Evolutionary conservation across 2,888 invertebrate genomes (phyloP).

Genomic region (Sesamia inferens): DNA sequence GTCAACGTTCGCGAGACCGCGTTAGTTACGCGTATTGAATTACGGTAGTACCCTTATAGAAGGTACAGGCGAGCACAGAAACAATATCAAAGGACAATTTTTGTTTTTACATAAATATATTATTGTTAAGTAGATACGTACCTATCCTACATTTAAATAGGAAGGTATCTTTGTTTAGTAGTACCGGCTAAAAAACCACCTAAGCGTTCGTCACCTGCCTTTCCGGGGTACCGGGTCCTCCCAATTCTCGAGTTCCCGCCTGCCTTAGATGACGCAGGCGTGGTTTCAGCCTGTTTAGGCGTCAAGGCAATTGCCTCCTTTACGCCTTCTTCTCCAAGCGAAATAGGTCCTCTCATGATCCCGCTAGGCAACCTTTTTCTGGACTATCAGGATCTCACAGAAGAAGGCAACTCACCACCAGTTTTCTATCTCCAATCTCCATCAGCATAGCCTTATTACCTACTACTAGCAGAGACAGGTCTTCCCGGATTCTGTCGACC

Average conservation of each 20-base stretch:
- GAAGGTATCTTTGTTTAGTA: neutral
- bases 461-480: neutral
- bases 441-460: neutral
- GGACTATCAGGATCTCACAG: too few species aligned
- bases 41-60: slow-evolving; percentile 59
- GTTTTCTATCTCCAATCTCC: too few species aligned
- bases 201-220: neutral
- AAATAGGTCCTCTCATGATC: too few species aligned
- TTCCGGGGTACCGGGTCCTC: too few species aligned
- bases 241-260: too few species aligned
- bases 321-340: too few species aligned
- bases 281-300: too few species aligned
- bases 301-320: too few species aligned
- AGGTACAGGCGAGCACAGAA: slow-evolving; percentile 59
- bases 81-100: neutral
- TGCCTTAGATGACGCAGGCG: too few species aligned
- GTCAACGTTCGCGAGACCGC: slow-evolving; percentile 67
- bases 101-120: neutral
- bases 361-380: too few species aligned
- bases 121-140: neutral
- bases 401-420: too few species aligned
- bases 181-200: too few species aligned
- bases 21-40: slow-evolving; percentile 68
- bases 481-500: neutral
- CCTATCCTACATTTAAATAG: neutral